These are phyloP conservation scores for Littorina saxatilis DNA, from an alignment of 1,140 invertebrate species.

Conservation along the genomic window DNA sequence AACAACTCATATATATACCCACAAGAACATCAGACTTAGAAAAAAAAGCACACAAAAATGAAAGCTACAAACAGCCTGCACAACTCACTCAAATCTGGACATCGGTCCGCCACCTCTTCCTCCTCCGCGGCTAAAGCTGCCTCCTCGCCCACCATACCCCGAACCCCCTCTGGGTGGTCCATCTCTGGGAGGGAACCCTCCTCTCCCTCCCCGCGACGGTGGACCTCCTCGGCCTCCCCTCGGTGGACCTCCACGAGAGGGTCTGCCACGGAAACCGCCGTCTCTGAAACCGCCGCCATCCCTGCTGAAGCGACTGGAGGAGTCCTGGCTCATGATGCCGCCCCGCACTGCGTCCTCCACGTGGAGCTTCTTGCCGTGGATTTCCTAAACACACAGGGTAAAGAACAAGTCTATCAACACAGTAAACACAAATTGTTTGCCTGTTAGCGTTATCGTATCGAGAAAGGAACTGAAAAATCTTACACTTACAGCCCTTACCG, in stretches of 20 bases:
- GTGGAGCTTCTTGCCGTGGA: conserved; percentile 31
- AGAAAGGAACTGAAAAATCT: no score
- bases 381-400: conserved; percentile 9
- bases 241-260: conserved; percentile 8
- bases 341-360: conserved; percentile 33
- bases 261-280: conserved; percentile 24
- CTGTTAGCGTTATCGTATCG: no score
- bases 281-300: conserved; percentile 27
- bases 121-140: conserved; percentile 24
- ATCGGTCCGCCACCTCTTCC: conserved; percentile 24
- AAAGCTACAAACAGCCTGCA: no score
- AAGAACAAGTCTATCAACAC: no score
- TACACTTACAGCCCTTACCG: no score
- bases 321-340: conserved; percentile 13
- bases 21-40: no score
- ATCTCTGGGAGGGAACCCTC: conserved; percentile 31
- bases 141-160: conserved; percentile 27
- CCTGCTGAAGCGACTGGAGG: conserved; percentile 16
- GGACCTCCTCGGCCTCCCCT: conserved; percentile 23
- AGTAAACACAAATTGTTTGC: no score
- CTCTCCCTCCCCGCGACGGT: conserved; percentile 6
- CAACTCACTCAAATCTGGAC: conserved; percentile 38
- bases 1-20: no score
- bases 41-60: no score
- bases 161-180: conserved; percentile 23